These are phyloP conservation scores for Drosophila punjabiensis DNA, from an alignment of 1,140 invertebrate species.

Conservation along the genomic window DNA sequence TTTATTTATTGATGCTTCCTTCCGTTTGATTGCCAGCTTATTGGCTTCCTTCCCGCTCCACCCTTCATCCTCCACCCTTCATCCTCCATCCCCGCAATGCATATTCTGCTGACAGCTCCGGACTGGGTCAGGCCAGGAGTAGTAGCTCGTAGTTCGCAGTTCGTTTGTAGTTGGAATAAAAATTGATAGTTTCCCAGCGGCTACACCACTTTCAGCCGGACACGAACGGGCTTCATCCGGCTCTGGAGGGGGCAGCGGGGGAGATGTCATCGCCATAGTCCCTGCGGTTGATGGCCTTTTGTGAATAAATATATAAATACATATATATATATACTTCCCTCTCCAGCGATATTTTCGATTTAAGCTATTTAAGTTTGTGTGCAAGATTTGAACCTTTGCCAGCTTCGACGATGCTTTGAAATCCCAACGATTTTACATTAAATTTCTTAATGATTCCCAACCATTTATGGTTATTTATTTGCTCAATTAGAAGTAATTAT, in stretches of 20 bases:
- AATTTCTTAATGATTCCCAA: not conserved
- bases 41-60: not conserved
- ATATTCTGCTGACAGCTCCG: slow-evolving; percentile 1
- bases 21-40: slow-evolving; percentile 4
- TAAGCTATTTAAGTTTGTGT: not conserved
- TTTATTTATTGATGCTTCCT: slow-evolving; percentile 27
- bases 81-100: not conserved
- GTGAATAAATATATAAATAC: not conserved
- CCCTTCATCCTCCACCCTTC: too few species aligned
- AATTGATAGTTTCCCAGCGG: slow-evolving; percentile 18
- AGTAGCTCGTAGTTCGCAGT: not conserved
- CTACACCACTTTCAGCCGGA: slow-evolving; percentile 7
- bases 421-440: not conserved
- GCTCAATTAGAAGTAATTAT: not conserved
- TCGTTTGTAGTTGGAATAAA: slow-evolving; percentile 4
- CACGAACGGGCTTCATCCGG: slow-evolving; percentile 3
- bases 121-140: slow-evolving; percentile 9
- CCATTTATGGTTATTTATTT: not conserved
- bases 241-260: not conserved
- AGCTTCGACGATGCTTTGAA: not conserved
- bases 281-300: slow-evolving; percentile 12
- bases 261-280: slow-evolving; percentile 3
- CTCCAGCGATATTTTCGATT: slow-evolving; percentile 3
- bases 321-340: not conserved
- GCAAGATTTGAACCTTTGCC: not conserved